These are phyloP conservation scores for Borostomias antarcticus DNA, from an alignment of 2,797 vertebrate genomes.

Conservation along the genomic window DNA sequence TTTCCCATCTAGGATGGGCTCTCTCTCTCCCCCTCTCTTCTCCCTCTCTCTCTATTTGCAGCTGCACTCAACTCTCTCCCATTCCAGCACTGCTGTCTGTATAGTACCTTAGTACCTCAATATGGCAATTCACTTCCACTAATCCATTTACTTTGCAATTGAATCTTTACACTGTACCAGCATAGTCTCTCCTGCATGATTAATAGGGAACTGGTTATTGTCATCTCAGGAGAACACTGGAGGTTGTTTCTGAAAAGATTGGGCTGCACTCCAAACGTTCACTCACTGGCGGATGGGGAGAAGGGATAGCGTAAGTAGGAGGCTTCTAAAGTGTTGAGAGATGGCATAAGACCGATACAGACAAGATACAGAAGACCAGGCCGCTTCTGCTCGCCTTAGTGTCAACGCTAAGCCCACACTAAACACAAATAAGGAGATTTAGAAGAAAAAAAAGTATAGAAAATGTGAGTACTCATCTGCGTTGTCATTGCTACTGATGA, in stretches of 20 bases:
- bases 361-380: not conserved
- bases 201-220: constrained; percentile 69
- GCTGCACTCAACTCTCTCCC: constrained; percentile 22
- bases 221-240: constrained; percentile 63
- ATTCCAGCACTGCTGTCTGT: constrained; percentile 43
- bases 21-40: not conserved
- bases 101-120: constrained; percentile 55
- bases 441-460: not conserved
- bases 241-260: constrained; percentile 56
- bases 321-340: not conserved
- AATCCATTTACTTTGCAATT: constrained; percentile 74
- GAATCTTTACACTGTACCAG: constrained; percentile 63
- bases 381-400: not conserved
- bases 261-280: constrained; percentile 57
- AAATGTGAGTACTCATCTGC: not conserved
- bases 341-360: not conserved
- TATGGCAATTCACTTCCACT: constrained; percentile 65
- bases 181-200: constrained; percentile 70
- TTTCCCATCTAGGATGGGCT: not conserved
- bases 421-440: not conserved
- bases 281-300: constrained; percentile 60
- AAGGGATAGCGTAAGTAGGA: constrained; percentile 46
- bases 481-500: not conserved
- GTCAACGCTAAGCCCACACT: too few relatives aligned
- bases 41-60: not conserved